Conservation (phyloP, 2,113 vertebrate genomes). For the Scophthalmus maximus region DNA sequence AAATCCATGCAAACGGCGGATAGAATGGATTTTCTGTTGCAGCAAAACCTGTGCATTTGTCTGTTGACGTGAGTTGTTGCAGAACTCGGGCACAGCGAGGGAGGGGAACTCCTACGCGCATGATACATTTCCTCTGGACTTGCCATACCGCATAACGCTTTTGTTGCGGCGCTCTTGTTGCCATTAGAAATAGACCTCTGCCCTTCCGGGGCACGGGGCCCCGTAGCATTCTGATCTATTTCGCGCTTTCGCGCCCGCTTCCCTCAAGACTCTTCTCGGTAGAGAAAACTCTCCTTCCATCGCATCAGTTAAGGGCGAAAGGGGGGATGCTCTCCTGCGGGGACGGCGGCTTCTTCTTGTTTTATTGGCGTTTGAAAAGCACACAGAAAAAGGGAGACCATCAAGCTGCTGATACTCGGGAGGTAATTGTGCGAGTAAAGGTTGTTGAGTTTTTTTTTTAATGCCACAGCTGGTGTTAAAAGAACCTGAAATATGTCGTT, state of each 20-base stretch:
- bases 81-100: constrained; percentile 30
- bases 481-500: neutral
- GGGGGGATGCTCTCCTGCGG: constrained; percentile 48
- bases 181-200: constrained; percentile 80
- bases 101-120: constrained; percentile 64
- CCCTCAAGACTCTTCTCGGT: constrained; percentile 53
- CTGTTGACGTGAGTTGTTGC: constrained; percentile 18
- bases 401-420: constrained; percentile 42
- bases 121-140: constrained; percentile 64
- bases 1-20: constrained; percentile 20
- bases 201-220: constrained; percentile 53
- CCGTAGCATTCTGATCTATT: constrained; percentile 61
- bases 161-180: constrained; percentile 64
- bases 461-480: too few relatives aligned
- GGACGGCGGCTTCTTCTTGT: constrained; percentile 24
- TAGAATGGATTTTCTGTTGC: constrained; percentile 37
- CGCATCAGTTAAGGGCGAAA: constrained; percentile 53
- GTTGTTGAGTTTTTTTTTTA: constrained; percentile 3
- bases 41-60: constrained; percentile 36
- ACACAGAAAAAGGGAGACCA: constrained; percentile 26
- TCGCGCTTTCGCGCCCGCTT: constrained; percentile 39
- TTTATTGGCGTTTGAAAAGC: constrained; percentile 65
- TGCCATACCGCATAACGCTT: constrained; percentile 47
- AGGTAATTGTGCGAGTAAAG: constrained; percentile 43
- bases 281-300: constrained; percentile 46